phyloP scores from a whole-genome alignment of 1,140 invertebrate species.

The Aphaenogaster rudis region DNA sequence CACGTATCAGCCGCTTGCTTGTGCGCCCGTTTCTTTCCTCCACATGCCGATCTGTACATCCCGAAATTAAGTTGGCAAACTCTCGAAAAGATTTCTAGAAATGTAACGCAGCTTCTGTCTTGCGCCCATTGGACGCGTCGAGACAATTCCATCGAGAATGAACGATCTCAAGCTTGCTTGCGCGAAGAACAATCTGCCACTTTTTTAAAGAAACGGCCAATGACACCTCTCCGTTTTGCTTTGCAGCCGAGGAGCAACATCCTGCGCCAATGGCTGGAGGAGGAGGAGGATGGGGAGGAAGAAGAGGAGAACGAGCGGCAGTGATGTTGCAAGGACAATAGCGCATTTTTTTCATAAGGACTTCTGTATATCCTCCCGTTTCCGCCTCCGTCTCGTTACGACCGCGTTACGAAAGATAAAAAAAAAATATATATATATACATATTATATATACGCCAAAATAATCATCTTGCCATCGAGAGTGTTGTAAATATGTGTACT shows the following conservation, averaged over 20 bases:
- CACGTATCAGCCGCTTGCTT: background rate
- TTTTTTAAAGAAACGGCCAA: background rate
- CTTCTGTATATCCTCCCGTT: conserved; percentile 61
- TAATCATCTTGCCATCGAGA: conserved; percentile 84
- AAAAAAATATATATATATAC: conserved; percentile 65
- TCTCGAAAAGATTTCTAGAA: conserved; percentile 8
- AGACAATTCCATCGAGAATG: conserved; percentile 16
- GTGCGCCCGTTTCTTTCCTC: background rate
- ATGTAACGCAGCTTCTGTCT: conserved; percentile 28
- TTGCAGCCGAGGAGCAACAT: conserved; percentile 83
- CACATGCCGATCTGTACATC: conserved; percentile 8
- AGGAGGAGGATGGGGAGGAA: conserved; percentile 77
- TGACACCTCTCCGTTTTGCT: conserved; percentile 56
- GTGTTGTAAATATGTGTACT: conserved; percentile 88
- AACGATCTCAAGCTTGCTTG: conserved; percentile 46
- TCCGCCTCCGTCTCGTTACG: conserved; percentile 54
- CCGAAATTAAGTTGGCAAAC: conserved; percentile 1
- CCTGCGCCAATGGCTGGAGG: conserved; percentile 83
- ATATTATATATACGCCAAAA: conserved; percentile 76
- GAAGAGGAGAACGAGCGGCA: conserved; percentile 75
- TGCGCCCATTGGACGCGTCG: conserved; percentile 8
- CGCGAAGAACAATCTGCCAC: background rate
- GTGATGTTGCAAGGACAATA: conserved; percentile 71
- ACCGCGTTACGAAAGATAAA: conserved; percentile 64
- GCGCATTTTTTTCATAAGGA: conserved; percentile 70